phyloP scores from a whole-genome alignment of 2,113 vertebrate genomes.

The Myxocyprinus asiaticus region DNA sequence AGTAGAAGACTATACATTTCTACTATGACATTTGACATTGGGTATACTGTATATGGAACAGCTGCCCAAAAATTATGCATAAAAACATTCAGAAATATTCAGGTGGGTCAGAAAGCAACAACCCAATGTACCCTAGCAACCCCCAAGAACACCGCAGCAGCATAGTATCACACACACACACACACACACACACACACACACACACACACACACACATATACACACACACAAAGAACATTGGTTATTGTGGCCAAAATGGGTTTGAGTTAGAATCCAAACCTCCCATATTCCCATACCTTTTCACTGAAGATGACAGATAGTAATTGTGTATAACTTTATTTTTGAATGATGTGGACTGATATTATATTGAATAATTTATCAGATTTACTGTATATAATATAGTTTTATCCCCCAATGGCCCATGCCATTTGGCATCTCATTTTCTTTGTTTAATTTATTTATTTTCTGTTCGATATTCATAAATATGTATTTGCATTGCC shows the following conservation, averaged over 20 bases:
- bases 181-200: no score
- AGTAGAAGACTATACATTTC: slow-evolving; percentile 19
- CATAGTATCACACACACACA: no score
- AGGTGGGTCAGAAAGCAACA: no score
- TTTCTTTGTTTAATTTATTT: slow-evolving; percentile 5
- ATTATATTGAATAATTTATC: slow-evolving; percentile 36
- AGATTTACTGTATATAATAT: slow-evolving; percentile 2
- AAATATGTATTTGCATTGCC: slow-evolving; percentile 53
- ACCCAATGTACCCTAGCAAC: no score
- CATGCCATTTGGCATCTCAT: background rate
- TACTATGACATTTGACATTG: slow-evolving; percentile 9
- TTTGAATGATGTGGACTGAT: slow-evolving; percentile 17
- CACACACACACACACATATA: no score
- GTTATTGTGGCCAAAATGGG: background rate
- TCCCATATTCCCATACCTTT: background rate
- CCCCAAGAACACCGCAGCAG: no score
- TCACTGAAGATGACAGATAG: background rate
- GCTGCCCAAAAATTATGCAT: background rate
- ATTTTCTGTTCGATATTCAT: slow-evolving; percentile 36
- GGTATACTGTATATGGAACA: background rate
- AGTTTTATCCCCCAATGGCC: background rate
- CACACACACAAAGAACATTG: background rate
- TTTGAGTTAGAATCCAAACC: slow-evolving; percentile 6
- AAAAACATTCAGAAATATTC: background rate
- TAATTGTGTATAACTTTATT: background rate